Base-by-base conservation (phyloP, 1,140 invertebrate genomes). In the Xylocopa sonorina region DNA sequence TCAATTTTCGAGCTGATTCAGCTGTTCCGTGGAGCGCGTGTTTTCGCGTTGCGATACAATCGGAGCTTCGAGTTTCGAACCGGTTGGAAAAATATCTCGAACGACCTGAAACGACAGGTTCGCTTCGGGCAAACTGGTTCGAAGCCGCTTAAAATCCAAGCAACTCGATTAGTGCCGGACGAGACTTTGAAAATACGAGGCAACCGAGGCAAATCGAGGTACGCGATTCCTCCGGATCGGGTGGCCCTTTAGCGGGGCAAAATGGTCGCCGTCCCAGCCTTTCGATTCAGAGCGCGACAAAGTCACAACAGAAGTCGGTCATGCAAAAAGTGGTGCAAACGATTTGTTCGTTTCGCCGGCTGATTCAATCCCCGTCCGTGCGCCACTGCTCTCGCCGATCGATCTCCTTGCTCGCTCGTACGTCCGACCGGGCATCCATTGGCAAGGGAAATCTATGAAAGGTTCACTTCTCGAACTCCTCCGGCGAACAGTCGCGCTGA, bases 401-500 rank as follows among this genome's bases (percentile, higher is more conserved):
- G 72, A 83, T 83, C 53, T 60, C 43, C 55, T 66, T 43, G 43
- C n/a, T n/a, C 51, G 67, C 50, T 29, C 7, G 34, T 21, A 21
- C n/a, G 34, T 41, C 18, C 60, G 21, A 48, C 43, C 24, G 24
- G 6, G 53, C 43, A 68, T 79, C 81, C 76, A 74, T 84, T 63
- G 77, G 64, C 63, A 74, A 76, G 83, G 80, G 46, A 81, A 84
- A 84, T 84, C 82, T 72, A 77, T 57, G 83, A 84, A 69, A 74
- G 76, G 62, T 72, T 58, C 71, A 32, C 81, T 76, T 64, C 27
- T 66, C 71, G 27, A 60, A 62, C 55, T 74, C 62, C 62, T 41
- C 24, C 67, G 16, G n/a, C 1, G 46, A 76, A 79, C 76, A 69
- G 29, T 43, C 18, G 68, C 64, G 51, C 63, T 46, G 29, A 41